Evolutionary conservation across 2,797 vertebrate species (phyloP).

Genomic region (Hylomyscus alleni): DNA sequence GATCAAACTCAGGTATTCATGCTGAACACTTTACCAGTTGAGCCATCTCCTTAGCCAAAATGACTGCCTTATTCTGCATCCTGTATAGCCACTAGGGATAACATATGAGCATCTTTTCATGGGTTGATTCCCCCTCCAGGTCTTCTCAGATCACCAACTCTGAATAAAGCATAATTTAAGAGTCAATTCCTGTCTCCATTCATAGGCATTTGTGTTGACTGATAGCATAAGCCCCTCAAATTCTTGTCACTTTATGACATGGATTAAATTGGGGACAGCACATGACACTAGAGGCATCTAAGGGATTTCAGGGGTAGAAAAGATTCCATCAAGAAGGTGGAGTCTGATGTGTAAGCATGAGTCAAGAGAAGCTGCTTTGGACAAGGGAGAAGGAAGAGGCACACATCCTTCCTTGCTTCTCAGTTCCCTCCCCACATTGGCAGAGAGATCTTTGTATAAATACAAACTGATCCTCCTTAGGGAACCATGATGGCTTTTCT

Average conservation of each 20-base stretch:
- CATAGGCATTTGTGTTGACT: background rate
- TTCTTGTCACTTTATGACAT: background rate
- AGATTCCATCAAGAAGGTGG: no score
- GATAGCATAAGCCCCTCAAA: background rate
- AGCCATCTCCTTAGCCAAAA: background rate
- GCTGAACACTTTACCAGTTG: background rate
- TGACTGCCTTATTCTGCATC: no score
- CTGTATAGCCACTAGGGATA: no score
- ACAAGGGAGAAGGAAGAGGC: background rate
- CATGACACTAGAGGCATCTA: fast-evolving
- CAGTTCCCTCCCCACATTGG: no score
- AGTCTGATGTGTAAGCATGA: no score
- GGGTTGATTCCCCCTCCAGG: no score
- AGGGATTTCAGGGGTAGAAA: background rate
- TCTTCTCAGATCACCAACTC: background rate
- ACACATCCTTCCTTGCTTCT: fast-evolving
- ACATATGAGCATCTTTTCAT: background rate
- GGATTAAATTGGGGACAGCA: no score
- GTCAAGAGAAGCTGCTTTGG: background rate
- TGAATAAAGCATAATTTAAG: background rate
- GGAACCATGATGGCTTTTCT: fast-evolving
- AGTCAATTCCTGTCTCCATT: background rate
- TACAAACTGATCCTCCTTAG: background rate
- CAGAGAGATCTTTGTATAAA: background rate
- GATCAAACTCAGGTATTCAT: background rate